phyloP scores from a whole-genome alignment of 92 coral and sea anemone genomes.

The Anthopleura xanthogrammica region DNA sequence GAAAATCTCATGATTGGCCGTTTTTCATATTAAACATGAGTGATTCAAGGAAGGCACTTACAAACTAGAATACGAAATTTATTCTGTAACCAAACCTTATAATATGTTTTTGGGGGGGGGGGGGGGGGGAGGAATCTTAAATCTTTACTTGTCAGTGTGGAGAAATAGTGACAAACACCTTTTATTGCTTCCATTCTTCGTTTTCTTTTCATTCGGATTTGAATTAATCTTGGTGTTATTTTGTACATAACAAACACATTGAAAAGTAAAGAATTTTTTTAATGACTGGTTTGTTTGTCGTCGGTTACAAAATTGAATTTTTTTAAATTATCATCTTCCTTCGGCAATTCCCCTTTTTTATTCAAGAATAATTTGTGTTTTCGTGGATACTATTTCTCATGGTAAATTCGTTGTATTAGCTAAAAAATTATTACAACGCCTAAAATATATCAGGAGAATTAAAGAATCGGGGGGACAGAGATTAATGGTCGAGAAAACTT shows the following conservation, averaged over 20 bases:
- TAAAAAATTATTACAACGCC: neutral
- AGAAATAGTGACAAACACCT: neutral
- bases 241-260: neutral
- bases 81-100: too few relatives aligned
- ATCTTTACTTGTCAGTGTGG: neutral
- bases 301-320: neutral
- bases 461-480: neutral
- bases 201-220: neutral
- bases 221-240: neutral
- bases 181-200: neutral
- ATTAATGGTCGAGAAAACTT: too few relatives aligned
- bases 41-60: too few relatives aligned
- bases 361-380: neutral
- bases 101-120: too few relatives aligned
- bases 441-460: neutral
- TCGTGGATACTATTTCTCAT: neutral
- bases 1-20: too few relatives aligned
- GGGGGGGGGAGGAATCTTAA: too few relatives aligned
- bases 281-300: conserved; percentile 1
- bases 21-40: too few relatives aligned
- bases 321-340: neutral
- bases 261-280: neutral
- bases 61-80: too few relatives aligned
- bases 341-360: neutral
- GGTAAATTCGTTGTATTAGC: neutral